Percentiles rank a stretch among this genome's conserved stretches.
phyloP scores from a whole-genome alignment of 2,797 vertebrate species.

The Tragopan temminckii region DNA sequence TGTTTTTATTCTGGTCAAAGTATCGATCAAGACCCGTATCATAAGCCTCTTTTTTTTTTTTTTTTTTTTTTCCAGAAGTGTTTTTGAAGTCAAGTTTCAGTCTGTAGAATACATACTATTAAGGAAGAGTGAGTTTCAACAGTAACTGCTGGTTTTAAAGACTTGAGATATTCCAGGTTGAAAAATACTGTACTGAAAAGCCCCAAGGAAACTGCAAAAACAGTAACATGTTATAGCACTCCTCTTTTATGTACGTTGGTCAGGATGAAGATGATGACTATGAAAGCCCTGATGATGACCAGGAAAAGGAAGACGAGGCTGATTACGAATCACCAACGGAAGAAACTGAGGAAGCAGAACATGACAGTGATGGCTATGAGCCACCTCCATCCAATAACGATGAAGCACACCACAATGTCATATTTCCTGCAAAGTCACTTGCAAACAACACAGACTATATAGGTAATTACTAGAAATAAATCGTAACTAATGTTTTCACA shows the following conservation, averaged over 20 bases:
- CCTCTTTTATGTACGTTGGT: neutral
- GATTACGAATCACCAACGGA: slow-evolving; percentile 92
- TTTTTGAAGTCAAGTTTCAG: neutral
- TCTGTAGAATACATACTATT: neutral
- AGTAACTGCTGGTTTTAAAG: neutral
- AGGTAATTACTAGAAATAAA: slow-evolving; percentile 77
- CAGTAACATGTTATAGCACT: neutral
- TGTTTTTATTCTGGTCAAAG: neutral
- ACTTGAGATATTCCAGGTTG: neutral
- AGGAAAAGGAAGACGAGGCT: slow-evolving; percentile 75
- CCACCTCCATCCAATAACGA: slow-evolving; percentile 89
- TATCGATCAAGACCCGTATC: neutral
- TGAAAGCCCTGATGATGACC: slow-evolving; percentile 87
- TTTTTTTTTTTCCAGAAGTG: neutral
- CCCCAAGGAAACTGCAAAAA: neutral
- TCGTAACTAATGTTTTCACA: neutral
- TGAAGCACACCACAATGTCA: slow-evolving; percentile 81
- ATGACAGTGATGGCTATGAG: slow-evolving; percentile 89
- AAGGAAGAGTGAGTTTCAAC: neutral
- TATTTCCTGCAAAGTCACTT: slow-evolving; percentile 84
- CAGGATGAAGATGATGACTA: slow-evolving; percentile 91
- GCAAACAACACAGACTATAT: slow-evolving; percentile 87
- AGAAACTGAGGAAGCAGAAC: slow-evolving; percentile 68
- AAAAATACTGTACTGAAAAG: neutral
- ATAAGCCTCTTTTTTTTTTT: neutral